phyloP scores from a whole-genome alignment of 1,140 invertebrate species.

The Leptinotarsa lineolata region DNA sequence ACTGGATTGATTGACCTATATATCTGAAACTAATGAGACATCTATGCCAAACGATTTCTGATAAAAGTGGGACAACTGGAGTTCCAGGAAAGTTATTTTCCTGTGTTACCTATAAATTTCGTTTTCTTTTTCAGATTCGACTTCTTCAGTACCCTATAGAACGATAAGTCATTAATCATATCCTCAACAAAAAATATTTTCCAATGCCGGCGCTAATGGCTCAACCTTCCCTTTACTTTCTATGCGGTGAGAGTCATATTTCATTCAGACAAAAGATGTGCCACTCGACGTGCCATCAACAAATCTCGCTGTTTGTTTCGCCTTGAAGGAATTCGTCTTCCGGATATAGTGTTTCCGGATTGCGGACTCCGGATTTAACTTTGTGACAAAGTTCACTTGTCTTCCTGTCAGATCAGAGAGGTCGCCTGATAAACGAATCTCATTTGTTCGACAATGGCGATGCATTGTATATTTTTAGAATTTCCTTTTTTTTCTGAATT shows the following conservation, averaged over 20 bases:
- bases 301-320: not conserved
- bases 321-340: not conserved
- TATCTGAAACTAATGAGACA: too few species aligned
- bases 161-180: not conserved
- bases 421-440: not conserved
- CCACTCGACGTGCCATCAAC: not conserved
- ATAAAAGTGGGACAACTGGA: too few species aligned
- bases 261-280: slow-evolving; percentile 1
- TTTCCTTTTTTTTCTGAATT: too few species aligned
- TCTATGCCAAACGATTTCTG: too few species aligned
- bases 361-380: not conserved
- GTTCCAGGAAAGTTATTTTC: too few species aligned
- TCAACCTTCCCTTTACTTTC: not conserved
- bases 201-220: slow-evolving; percentile 1
- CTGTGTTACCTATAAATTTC: too few species aligned
- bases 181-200: not conserved
- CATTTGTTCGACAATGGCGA: too few species aligned
- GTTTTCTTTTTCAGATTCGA: not conserved
- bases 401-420: not conserved
- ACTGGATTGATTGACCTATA: too few species aligned
- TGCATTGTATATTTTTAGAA: too few species aligned
- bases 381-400: not conserved
- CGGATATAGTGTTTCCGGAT: not conserved
- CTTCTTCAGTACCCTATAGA: not conserved
- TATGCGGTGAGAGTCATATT: slow-evolving; percentile 8